Evolutionary conservation across 2,797 vertebrate genomes (phyloP).

Genomic region (Hydrolagus colliei): DNA sequence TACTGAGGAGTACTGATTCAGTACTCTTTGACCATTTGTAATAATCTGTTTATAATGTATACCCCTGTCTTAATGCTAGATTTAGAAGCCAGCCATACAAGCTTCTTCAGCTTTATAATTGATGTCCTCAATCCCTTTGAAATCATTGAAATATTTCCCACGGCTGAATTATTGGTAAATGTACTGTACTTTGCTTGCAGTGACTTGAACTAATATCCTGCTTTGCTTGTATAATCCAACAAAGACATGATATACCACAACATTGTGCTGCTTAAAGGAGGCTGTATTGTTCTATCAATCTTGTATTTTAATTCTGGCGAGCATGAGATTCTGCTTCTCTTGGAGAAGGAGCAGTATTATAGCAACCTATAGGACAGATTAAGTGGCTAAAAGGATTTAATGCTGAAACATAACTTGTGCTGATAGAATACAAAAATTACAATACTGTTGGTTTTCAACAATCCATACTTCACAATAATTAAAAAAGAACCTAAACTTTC

Average conservation of each 20-base stretch:
- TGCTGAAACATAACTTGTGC: neutral
- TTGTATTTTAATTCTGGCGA: neutral
- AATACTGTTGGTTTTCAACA: neutral
- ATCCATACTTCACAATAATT: neutral
- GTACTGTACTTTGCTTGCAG: constrained; percentile 7
- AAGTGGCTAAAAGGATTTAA: neutral
- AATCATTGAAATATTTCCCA: neutral
- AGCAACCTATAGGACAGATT: neutral
- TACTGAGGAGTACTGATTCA: neutral
- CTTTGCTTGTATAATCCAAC: neutral
- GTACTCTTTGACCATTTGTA: neutral
- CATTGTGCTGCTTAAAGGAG: no score
- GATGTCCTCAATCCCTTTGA: neutral
- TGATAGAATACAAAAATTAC: neutral
- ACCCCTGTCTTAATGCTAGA: neutral
- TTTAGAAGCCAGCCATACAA: no score
- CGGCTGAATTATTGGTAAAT: neutral
- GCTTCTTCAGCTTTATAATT: neutral
- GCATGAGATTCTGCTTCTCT: neutral
- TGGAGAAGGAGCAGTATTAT: neutral
- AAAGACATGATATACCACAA: neutral
- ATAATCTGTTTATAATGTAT: neutral
- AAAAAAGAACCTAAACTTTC: neutral
- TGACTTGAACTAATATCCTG: neutral
- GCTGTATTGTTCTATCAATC: neutral